Base-by-base conservation (phyloP, 2,113 vertebrate species). In the Platichthys flesus region DNA sequence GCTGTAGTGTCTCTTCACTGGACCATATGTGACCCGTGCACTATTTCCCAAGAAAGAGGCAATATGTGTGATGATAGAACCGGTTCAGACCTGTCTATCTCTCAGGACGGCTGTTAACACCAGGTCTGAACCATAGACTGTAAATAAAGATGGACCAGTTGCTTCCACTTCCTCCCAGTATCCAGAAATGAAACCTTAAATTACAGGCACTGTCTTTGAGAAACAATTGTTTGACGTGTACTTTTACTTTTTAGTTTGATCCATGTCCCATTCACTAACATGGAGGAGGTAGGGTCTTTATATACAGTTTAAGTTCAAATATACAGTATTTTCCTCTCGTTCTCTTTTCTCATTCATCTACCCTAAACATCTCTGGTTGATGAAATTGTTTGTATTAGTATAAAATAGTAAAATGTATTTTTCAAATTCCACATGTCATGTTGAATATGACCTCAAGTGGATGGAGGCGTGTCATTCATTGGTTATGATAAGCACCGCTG, bases 381-480 rank as follows among this genome's bases (percentile, higher is more conserved):
- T 40, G 21, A 83, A 79, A 89, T n/a, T n/a, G n/a, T n/a, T n/a
- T n/a, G n/a, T n/a, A n/a, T n/a, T n/a, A n/a, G n/a, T n/a, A n/a
- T n/a, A n/a, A n/a, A n/a, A n/a, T n/a, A n/a, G n/a, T n/a, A n/a
- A n/a, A n/a, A n/a, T n/a, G n/a, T n/a, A n/a, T n/a, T 75, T 67
- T 81, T 35, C 52, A 56, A 63, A 21, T 51, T 37, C 20, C 13
- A 47, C 5, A 20, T 23, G 14, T 76, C 67, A 8, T 20, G 15
- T 59, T 59, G 12, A 35, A 13, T 23, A 80, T 67, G 40, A 74
- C 51, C 31, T 20, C 4, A 60, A 59, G 65, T 28, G 62, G 71
- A 80, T 62, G 56, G 57, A 84, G 61, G 59, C 64, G 21, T 84
- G 78, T 89, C 74, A 82, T 87, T 83, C 77, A 88, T 92, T 82